These are phyloP conservation scores for Sminthurides bifidus DNA, from an alignment of 1,140 invertebrate species.

Conservation along the genomic window DNA sequence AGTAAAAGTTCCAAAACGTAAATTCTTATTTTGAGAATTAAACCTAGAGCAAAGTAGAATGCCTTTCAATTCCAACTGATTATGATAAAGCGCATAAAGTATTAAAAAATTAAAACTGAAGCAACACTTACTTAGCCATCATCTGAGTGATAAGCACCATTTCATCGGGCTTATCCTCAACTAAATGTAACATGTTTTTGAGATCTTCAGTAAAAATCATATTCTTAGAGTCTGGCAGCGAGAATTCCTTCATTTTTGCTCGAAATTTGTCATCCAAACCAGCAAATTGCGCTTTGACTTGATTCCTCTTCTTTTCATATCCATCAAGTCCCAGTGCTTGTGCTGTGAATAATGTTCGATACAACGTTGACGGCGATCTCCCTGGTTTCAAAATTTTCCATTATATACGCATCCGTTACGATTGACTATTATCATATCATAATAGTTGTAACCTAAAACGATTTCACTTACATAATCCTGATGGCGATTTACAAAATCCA, in stretches of 20 bases:
- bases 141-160: conserved; percentile 51
- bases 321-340: conserved; percentile 46
- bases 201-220: conserved; percentile 75
- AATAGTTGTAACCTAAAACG: too few relatives aligned
- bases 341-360: conserved; percentile 44
- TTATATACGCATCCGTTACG: too few relatives aligned
- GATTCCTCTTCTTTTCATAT: conserved; percentile 44
- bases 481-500: too few relatives aligned
- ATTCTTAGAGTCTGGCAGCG: conserved; percentile 40
- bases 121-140: conserved; percentile 46
- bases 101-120: neutral
- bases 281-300: conserved; percentile 44
- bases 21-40: conserved; percentile 54
- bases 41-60: conserved; percentile 44
- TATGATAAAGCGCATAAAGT: neutral
- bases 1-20: conserved; percentile 60
- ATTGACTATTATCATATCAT: too few relatives aligned
- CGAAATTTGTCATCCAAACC: conserved; percentile 51
- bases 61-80: neutral
- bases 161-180: conserved; percentile 47
- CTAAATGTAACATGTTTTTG: conserved; percentile 63
- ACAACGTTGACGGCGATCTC: too few relatives aligned
- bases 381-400: too few relatives aligned
- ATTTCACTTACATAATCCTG: too few relatives aligned
- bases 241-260: conserved; percentile 52